Evolutionary conservation across 2,113 vertebrate species (phyloP), one percentile per base, ranked within the genome.

Genomic region (Thryonomys swinderianus): DNA sequence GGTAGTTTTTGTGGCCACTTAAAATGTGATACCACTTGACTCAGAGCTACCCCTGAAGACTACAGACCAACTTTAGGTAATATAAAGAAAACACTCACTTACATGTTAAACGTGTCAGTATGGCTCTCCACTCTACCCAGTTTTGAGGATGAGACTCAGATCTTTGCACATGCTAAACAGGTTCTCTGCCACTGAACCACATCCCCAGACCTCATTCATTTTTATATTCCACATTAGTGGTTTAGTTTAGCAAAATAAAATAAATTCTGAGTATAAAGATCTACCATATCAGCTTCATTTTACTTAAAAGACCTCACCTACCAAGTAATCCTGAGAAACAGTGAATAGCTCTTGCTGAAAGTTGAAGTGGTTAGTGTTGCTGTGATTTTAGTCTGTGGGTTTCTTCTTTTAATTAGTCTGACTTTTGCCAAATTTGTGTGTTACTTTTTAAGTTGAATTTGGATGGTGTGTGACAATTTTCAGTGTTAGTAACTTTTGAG

Each of bases 391-490:
- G 7, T 59, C 55, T 42, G 7, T 93, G 30, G 14, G 9, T 84
- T 80, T 76, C 59, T 59, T 79, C 34, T 74, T n/a, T 34, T 53
- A 1, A 64, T 74, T 79, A 62, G 53, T 64, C 48, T 27, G 89
- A 59, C 62, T 67, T 94, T 76, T 76, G 69, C 71, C 78, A 45
- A 32, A 88, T 23, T 73, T 85, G 21, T 94, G 16, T 81, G 11
- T 88, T 80, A 10, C 23, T 42, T 82, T 88, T 88, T 66, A 59
- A 69, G 79, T 51, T 69, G n/a, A 93, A 89, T 81, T 21, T 64
- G 30, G 48, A 17, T 59, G 30, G 17, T 59, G 17, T 74, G 48
- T 78, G 53, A 82, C 9, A 25, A 25, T 67, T 79, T 85, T 78
- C 64, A 6, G 69, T 80, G 42, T 66, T 25, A 16, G 55, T 37